Evolutionary conservation across 2,888 invertebrate species (phyloP).

Genomic region (Psococerastis gibbosa): DNA sequence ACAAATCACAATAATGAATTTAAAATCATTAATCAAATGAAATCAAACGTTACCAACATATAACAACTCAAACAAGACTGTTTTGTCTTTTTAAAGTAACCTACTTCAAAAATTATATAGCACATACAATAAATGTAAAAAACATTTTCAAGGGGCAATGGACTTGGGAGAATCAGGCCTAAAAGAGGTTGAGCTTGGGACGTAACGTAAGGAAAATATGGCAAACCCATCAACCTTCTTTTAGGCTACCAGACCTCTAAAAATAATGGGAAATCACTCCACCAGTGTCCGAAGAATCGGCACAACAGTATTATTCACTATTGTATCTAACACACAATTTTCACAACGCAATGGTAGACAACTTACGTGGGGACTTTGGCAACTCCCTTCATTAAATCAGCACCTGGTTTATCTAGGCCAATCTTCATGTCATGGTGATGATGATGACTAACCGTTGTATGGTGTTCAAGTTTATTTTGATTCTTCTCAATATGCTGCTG

Average conservation of each 20-base stretch:
- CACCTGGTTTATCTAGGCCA: slow-evolving; percentile 25
- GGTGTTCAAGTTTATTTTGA: slow-evolving; percentile 55
- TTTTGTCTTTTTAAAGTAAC: background rate
- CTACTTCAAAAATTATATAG: too few species aligned
- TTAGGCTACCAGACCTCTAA: too few species aligned
- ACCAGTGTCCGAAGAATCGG: too few species aligned
- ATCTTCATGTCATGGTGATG: slow-evolving; percentile 55
- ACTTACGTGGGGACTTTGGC: slow-evolving; percentile 19
- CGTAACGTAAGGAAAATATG: too few species aligned
- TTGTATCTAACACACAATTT: too few species aligned
- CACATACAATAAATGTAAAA: too few species aligned
- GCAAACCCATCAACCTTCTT: too few species aligned
- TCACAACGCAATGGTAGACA: too few species aligned
- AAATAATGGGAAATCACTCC: too few species aligned
- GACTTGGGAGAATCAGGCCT: background rate
- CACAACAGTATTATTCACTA: too few species aligned
- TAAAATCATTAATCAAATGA: slow-evolving; percentile 4
- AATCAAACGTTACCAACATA: too few species aligned
- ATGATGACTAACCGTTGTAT: slow-evolving; percentile 47
- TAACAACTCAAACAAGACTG: slow-evolving; percentile 11
- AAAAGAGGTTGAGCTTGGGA: too few species aligned
- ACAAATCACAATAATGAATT: slow-evolving; percentile 8
- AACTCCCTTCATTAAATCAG: slow-evolving; percentile 46
- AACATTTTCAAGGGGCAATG: background rate
- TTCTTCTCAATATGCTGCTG: slow-evolving; percentile 69